Conservation (phyloP, 2,113 vertebrate genomes). For the Prochilodus magdalenae region DNA sequence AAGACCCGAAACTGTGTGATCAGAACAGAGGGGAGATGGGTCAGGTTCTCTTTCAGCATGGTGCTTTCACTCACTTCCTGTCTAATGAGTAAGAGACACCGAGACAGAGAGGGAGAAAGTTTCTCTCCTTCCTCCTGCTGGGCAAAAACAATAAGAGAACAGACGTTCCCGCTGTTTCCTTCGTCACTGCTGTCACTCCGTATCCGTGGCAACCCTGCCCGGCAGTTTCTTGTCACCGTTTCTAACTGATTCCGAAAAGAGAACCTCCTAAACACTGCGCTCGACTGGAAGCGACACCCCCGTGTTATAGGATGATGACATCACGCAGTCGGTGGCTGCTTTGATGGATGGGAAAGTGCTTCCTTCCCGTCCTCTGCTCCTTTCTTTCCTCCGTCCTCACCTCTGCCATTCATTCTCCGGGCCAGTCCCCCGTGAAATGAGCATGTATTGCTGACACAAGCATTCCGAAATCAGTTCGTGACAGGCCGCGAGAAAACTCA, state of each 20-base stretch:
- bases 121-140: constrained; percentile 16
- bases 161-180: constrained; percentile 20
- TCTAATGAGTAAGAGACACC: not conserved
- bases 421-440: not conserved
- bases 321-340: not conserved
- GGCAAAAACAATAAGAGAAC: constrained; percentile 13
- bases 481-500: not conserved
- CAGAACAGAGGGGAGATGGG: not conserved
- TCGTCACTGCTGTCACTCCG: constrained; percentile 10
- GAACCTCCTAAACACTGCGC: not conserved
- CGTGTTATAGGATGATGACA: not conserved
- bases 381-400: not conserved
- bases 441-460: not conserved
- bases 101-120: not conserved
- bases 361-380: not conserved
- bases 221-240: not conserved
- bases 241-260: constrained; percentile 10
- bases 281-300: not conserved
- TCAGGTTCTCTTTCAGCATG: not conserved
- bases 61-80: not conserved
- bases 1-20: too few species aligned
- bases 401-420: not conserved
- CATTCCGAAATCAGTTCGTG: not conserved
- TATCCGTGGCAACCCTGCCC: constrained; percentile 41
- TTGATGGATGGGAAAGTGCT: not conserved